Conservation (phyloP, 2,797 vertebrate species). For the Poeciliopsis gracilis region DNA sequence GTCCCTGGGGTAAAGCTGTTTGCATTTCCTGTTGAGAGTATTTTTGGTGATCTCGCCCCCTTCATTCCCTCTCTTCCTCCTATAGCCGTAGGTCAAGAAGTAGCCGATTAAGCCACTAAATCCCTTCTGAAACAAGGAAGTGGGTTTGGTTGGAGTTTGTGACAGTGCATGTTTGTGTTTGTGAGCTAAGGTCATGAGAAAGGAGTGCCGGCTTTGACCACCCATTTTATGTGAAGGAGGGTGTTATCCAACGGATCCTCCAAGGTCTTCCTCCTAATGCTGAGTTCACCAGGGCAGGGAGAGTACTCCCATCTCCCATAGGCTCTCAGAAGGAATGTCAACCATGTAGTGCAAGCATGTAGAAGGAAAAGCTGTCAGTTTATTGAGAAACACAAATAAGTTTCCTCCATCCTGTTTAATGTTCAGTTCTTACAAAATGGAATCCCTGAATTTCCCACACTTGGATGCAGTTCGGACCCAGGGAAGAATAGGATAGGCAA, state of each 20-base stretch:
- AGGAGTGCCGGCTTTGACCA: conserved; percentile 55
- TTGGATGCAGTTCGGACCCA: conserved; percentile 38
- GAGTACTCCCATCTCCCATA: conserved; percentile 56
- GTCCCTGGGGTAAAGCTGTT: conserved; percentile 27
- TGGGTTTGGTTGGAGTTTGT: conserved; percentile 61
- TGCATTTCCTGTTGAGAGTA: conserved; percentile 66
- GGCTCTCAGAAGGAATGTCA: conserved; percentile 64
- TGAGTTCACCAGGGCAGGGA: conserved; percentile 61
- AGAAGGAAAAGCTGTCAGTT: conserved; percentile 42
- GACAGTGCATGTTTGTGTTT: conserved; percentile 60
- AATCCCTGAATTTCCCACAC: conserved; percentile 51
- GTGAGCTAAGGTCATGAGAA: conserved; percentile 81
- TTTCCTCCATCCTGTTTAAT: conserved; percentile 64
- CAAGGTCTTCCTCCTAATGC: conserved; percentile 46
- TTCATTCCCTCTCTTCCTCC: conserved; percentile 50
- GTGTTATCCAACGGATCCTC: conserved; percentile 51
- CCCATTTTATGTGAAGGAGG: conserved; percentile 46
- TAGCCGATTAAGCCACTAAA: conserved; percentile 63
- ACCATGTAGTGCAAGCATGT: conserved; percentile 52
- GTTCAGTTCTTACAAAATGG: conserved; percentile 34
- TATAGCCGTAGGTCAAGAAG: conserved; percentile 61
- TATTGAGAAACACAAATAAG: conserved; percentile 51
- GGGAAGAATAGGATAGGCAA: too few relatives aligned
- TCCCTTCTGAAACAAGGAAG: conserved; percentile 75
- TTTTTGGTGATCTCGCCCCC: conserved; percentile 48